Base-by-base conservation (phyloP, 2,888 invertebrate species). In the Dysmachus trigonus region DNA sequence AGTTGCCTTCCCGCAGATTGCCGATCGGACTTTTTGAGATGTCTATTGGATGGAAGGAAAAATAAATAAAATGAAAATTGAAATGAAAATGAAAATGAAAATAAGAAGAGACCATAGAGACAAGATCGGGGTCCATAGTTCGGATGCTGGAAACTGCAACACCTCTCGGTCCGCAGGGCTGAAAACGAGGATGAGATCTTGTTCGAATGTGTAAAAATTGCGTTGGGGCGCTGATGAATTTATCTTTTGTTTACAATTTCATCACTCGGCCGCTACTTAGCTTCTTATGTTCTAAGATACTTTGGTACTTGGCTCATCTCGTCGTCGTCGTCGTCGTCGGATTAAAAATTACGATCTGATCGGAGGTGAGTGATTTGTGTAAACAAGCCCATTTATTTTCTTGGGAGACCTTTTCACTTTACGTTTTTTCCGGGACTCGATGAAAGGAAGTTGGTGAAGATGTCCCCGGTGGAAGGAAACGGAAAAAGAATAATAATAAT, bases 221-320 rank as follows among this genome's bases (percentile, higher is more conserved):
- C 31, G 2, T 31, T 33, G 7, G 73, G 73, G 73, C 31, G 73
- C 15, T 73, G 73, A 73, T 73, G 73, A 73, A 73, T 73, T 73
- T 73, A 73, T 73, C 73, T 27, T 31, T 6, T 73, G 73, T 73
- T 73, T 73, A 73, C 73, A 73, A n/a, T n/a, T 15, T 73, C 73
- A 31, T 73, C 73, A 73, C 73, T 73, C 73, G 31, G 4, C n/a
- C 73, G 73, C 73, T 73, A 73, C 73, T 73, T 73, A 31, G 62
- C n/a, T 62, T n/a, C n/a, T n/a, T n/a, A n/a, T n/a, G n/a, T n/a
- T n/a, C n/a, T n/a, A n/a, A n/a, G n/a, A n/a, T n/a, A n/a, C n/a
- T n/a, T n/a, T n/a, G n/a, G n/a, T n/a, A n/a, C n/a, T n/a, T n/a
- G n/a, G n/a, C n/a, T n/a, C n/a, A 62, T 33, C 27, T 8, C 62